Conservation (phyloP, 2,888 invertebrate genomes). For the Vanessa cardui region DNA sequence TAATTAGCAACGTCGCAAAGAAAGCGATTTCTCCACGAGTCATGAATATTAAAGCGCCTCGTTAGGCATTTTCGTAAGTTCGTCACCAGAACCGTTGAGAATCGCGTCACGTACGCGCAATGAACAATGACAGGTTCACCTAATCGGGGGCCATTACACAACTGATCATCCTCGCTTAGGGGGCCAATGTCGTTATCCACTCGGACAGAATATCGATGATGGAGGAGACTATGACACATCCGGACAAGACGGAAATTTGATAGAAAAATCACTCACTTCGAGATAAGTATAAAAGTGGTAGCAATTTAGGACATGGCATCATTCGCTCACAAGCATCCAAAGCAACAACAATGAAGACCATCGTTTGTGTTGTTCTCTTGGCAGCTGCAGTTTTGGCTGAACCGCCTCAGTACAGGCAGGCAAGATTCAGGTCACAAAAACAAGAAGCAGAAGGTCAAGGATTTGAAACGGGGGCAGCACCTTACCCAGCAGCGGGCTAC, state of each 20-base stretch:
- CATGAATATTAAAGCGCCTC: constrained; percentile 71
- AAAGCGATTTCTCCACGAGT: constrained; percentile 63
- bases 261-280: constrained; percentile 48
- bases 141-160: constrained; percentile 74
- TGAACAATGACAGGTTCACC: constrained; percentile 71
- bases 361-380: constrained; percentile 62
- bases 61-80: constrained; percentile 63
- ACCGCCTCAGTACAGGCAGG: constrained; percentile 61
- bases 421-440: constrained; percentile 58
- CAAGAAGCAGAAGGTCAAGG: constrained; percentile 54
- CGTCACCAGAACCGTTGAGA: constrained; percentile 50
- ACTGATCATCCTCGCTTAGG: constrained; percentile 68
- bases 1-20: constrained; percentile 58
- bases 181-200: constrained; percentile 76
- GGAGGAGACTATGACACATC: constrained; percentile 65
- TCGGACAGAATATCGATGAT: constrained; percentile 72
- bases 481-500: constrained; percentile 70
- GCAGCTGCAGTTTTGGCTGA: constrained; percentile 64
- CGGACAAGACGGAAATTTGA: constrained; percentile 67
- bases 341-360: constrained; percentile 65
- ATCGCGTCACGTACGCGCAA: constrained; percentile 62
- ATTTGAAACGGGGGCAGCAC: constrained; percentile 56
- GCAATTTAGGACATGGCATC: constrained; percentile 59
- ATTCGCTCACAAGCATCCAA: constrained; percentile 65
- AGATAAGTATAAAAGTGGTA: constrained; percentile 66